Evolutionary conservation across 2,113 vertebrate species (phyloP).

Genomic region (Nothobranchius furzeri): DNA sequence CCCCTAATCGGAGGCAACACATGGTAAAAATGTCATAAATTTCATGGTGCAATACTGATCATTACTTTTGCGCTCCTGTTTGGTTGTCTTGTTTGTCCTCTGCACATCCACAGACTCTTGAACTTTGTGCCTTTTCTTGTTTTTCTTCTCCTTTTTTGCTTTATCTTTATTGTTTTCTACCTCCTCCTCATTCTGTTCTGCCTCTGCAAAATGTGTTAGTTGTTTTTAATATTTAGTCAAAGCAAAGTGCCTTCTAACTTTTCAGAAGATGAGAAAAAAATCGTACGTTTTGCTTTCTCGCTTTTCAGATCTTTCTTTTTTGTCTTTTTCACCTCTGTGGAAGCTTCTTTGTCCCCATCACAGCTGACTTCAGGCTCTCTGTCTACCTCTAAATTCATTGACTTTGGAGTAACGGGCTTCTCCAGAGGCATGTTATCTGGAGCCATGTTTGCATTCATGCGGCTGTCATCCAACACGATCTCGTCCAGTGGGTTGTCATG

Average conservation of each 20-base stretch:
- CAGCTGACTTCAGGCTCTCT: constrained; percentile 31
- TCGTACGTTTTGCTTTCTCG: constrained; percentile 64
- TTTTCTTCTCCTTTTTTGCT: constrained; percentile 69
- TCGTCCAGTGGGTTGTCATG: constrained; percentile 78
- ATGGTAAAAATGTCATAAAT: background rate
- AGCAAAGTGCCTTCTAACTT: background rate
- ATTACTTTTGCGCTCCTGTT: constrained; percentile 65
- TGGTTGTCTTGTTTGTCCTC: constrained; percentile 57
- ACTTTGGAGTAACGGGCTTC: constrained; percentile 46
- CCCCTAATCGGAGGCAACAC: background rate
- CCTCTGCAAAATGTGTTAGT: constrained; percentile 48
- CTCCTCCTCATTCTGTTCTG: constrained; percentile 49
- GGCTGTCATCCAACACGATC: constrained; percentile 71
- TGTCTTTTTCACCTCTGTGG: constrained; percentile 44
- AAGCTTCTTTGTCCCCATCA: constrained; percentile 29
- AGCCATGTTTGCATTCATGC: constrained; percentile 8
- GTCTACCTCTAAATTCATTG: constrained; percentile 57
- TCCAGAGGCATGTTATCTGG: constrained; percentile 40
- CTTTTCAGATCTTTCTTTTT: constrained; percentile 71
- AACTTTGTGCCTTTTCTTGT: constrained; percentile 58
- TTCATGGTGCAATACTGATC: background rate
- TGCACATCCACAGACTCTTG: constrained; percentile 48
- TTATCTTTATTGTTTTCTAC: constrained; percentile 44
- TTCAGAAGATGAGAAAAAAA: background rate
- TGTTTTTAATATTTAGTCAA: background rate